Base-by-base conservation (phyloP, 2,113 vertebrate genomes). In the Xyrauchen texanus region DNA sequence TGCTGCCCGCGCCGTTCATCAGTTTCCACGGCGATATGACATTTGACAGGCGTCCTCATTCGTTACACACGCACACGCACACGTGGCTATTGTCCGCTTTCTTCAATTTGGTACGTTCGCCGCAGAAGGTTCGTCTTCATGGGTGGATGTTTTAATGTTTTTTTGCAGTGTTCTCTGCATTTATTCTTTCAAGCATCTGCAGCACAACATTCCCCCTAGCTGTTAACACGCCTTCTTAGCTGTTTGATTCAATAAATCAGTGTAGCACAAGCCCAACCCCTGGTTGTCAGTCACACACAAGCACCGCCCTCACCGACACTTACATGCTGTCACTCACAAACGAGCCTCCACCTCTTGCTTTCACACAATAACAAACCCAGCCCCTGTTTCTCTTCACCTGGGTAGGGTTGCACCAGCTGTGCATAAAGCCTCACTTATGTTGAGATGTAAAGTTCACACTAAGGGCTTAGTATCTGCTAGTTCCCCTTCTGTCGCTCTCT, bases 171-270 rank as follows among this genome's bases (percentile, higher is more conserved):
- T 15, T 12, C 5, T 58, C 7, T 5, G 7, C 57, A 5, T 15
- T 15, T 58, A 51, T 13, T 69, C 3, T 34, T 68, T n/a, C 5
- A 51, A 21, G 16, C 34, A 55, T 46, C 77, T 8, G 68, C 21
- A 42, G 52, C 55, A 6, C 2, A 76, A 57, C 84, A 84, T 65
- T 80, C 15, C 58, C 49, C 79, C 81, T 72, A 6, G 77, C 85
- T 87, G 84, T 21, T 65, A 84, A 83, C 88, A 86, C 86, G 82
- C 86, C 84, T 81, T 84, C 87, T 88, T 90, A 92, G 92, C 92
- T 92, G 91, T 88, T 92, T 72, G 68, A 79, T 68, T 91, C 88
- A 67, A 80, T 92, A 88, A 71, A 71, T 69, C 65, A 47, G 69
- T 85, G 84, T 87, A 85, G 21, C 21, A 34, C 86, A 86, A 82